Evolutionary conservation across 2,797 vertebrate species (phyloP), one percentile per base, ranked within the genome.

Genomic region (Bradypodion pumilum): DNA sequence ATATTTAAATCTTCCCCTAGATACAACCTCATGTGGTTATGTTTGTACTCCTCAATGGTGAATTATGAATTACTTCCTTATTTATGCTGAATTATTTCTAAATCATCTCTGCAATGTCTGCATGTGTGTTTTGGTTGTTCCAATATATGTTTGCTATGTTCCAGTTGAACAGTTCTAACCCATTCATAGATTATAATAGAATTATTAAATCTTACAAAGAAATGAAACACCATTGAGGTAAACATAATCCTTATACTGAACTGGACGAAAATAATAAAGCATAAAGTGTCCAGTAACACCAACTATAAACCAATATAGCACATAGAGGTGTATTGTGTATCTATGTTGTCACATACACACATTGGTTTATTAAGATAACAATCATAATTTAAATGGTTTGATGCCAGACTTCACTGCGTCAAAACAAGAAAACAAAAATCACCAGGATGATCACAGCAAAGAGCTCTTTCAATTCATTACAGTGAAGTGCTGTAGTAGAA

Each of bases 401-500:
- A 92, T 85, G 86, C 87, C 80, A 81, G 92, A 88, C 81, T 78
- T 89, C 78, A 83, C 49, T 78, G 83, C 85, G 7, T 84, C 84
- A 56, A 89, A 90, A 85, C 52, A 81, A 75, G 32, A 35, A 37
- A 37, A 78, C 42, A 2, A 82, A 72, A 32, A 49, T 91, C 91
- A 88, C 70, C 89, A 89, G 83, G 27, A 78, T 66, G 84, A 68
- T 88, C 80, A 91, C 81, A 76, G 87, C 78, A 87, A 83, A 84
- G 79, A 86, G 84, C 86, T 89, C 83, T 87, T 75, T 91, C 79
- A 68, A 85, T 86, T 93, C 92, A 77, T 91, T 88, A 89, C 76
- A 93, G 88, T 86, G 91, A 87, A 86, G 90, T 78, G 68, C 83
- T 91, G 90, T 23, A 89, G 92, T 44, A 91, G 92, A 93, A 91